phyloP scores from a whole-genome alignment of 2,113 vertebrate species.

The Eidolon helvum region DNA sequence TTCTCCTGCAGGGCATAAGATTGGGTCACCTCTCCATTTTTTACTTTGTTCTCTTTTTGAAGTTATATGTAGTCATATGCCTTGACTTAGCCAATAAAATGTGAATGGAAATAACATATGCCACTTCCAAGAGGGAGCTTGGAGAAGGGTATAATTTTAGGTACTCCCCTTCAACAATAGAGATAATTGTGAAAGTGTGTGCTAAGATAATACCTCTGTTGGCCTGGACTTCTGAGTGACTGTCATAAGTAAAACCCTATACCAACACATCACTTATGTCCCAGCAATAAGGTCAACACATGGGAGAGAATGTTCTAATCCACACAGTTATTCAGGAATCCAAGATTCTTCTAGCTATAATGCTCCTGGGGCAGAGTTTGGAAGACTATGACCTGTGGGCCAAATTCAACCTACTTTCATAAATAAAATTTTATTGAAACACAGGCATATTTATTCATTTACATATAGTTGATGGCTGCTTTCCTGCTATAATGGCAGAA shows the following conservation, averaged over 20 bases:
- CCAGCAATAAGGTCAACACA: not conserved
- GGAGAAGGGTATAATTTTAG: not conserved
- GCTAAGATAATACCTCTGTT: not conserved
- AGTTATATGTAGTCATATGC: not conserved
- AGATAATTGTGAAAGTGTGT: not conserved
- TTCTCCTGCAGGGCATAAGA: not conserved
- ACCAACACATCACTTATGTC: not conserved
- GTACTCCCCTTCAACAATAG: not conserved
- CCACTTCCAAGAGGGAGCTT: not conserved
- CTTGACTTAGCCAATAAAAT: not conserved
- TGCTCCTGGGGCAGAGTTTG: not conserved
- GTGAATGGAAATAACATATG: not conserved
- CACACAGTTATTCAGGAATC: not conserved
- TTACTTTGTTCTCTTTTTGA: not conserved
- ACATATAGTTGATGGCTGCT: not conserved
- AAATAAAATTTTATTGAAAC: not conserved
- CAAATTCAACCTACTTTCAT: not conserved
- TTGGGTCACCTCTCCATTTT: not conserved
- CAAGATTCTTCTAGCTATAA: not conserved
- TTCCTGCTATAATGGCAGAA: not conserved
- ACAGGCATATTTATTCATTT: not conserved
- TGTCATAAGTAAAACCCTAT: not conserved
- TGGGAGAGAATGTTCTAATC: not conserved
- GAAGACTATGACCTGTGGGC: not conserved
- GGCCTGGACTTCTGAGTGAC: not conserved